A percentile compares a stretch with the other conserved stretches of the same genome.
phyloP scores from a whole-genome alignment of 2,113 vertebrate genomes.

The Entelurus aequoreus region DNA sequence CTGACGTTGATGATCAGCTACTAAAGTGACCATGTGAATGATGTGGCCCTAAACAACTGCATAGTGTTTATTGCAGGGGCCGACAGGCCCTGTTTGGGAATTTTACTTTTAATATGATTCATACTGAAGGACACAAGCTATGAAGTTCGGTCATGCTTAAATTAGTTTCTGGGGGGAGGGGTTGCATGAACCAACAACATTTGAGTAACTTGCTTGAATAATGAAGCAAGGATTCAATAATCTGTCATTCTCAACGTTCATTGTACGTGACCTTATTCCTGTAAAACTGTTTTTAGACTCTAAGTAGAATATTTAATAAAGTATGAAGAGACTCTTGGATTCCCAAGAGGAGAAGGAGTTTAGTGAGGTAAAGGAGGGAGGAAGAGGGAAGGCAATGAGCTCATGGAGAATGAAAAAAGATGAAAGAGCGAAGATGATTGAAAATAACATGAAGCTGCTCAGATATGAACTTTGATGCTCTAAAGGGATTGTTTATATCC shows the following conservation, averaged over 20 bases:
- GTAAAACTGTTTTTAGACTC: conserved; percentile 38
- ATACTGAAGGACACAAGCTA: not conserved
- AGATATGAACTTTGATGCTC: conserved; percentile 4
- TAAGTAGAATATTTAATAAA: conserved; percentile 43
- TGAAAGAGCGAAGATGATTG: conserved; percentile 10
- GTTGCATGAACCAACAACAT: conserved; percentile 17
- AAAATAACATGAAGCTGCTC: conserved; percentile 1
- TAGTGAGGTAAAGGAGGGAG: conserved; percentile 24
- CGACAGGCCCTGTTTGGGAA: conserved; percentile 6
- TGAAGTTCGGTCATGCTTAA: conserved; percentile 1
- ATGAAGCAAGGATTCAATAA: conserved; percentile 16
- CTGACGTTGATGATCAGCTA: no score
- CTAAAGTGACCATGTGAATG: no score
- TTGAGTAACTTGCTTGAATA: conserved; percentile 12
- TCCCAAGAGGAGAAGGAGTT: conserved; percentile 27
- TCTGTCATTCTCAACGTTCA: conserved; percentile 7
- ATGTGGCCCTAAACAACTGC: no score
- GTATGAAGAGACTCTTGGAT: conserved; percentile 27
- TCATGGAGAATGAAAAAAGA: conserved; percentile 24
- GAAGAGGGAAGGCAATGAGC: conserved; percentile 27
- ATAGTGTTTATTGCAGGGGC: no score
- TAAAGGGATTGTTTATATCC: conserved; percentile 29
- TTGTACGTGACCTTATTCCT: conserved; percentile 26
- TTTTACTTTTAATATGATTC: conserved; percentile 14
- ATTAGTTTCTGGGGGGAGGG: not conserved